These are phyloP conservation scores for Coenonympha arcania DNA, from an alignment of 2,888 invertebrate genomes.

Conservation along the genomic window DNA sequence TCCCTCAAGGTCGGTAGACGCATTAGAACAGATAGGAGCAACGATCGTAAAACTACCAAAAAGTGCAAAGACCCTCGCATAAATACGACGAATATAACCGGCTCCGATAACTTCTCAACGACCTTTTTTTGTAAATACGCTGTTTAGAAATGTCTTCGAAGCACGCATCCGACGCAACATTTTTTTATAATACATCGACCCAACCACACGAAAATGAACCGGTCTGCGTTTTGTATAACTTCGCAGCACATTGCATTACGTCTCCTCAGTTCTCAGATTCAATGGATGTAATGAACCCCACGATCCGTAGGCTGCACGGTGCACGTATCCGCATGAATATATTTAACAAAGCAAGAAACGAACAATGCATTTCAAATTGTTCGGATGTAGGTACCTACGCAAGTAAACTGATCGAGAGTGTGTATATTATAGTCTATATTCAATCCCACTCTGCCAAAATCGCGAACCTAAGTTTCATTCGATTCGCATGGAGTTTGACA, in stretches of 20 bases:
- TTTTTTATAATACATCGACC: constrained; percentile 29
- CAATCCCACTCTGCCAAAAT: too few species aligned
- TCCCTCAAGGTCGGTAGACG: constrained; percentile 49
- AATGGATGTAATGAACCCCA: constrained; percentile 18
- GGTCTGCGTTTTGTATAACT: constrained; percentile 42
- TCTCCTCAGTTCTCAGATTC: constrained; percentile 12
- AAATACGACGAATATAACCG: constrained; percentile 21
- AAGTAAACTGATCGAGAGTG: too few species aligned
- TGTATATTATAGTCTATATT: too few species aligned
- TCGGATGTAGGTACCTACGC: too few species aligned
- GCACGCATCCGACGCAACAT: constrained; percentile 26
- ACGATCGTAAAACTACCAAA: constrained; percentile 26
- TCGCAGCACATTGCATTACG: constrained; percentile 46
- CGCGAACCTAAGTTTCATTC: too few species aligned
- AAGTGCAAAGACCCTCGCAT: constrained; percentile 28
- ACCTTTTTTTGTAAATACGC: constrained; percentile 22
- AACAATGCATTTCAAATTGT: constrained; percentile 3
- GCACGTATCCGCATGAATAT: constrained; percentile 2
- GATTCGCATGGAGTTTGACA: too few species aligned
- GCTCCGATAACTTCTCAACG: constrained; percentile 21
- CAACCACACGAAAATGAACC: constrained; percentile 45
- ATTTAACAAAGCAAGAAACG: not conserved
- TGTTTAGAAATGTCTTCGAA: constrained; percentile 33
- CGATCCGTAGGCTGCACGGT: not conserved
- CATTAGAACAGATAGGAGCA: constrained; percentile 36